A percentile compares a stretch with the other conserved stretches of the same genome.
These are phyloP conservation scores for Triplophysa yarkandensis DNA, from an alignment of 2,797 vertebrate species.

Conservation along the genomic window DNA sequence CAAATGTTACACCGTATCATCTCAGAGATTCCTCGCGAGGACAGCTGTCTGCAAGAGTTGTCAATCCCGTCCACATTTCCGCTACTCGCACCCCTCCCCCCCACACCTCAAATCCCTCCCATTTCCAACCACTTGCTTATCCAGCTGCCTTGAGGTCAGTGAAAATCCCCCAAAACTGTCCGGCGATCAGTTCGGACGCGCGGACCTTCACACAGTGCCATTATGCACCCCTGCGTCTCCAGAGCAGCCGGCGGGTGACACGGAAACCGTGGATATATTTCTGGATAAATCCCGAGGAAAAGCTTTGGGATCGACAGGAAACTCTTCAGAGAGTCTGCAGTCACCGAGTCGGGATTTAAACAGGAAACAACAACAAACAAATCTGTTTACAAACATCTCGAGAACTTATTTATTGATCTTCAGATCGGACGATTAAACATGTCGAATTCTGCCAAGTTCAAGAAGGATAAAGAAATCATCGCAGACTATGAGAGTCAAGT, in stretches of 20 bases:
- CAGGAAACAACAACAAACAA: background rate
- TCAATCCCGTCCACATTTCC: constrained; percentile 65
- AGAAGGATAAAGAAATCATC: constrained; percentile 99
- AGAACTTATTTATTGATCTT: background rate
- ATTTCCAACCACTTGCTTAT: constrained; percentile 55
- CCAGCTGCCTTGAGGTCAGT: constrained; percentile 63
- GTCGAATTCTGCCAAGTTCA: constrained; percentile 89
- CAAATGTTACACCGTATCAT: background rate
- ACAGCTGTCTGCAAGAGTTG: constrained; percentile 53
- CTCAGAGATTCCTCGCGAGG: background rate
- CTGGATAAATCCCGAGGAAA: constrained; percentile 19
- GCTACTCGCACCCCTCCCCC: constrained; percentile 36
- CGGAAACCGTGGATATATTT: background rate
- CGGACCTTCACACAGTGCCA: constrained; percentile 5
- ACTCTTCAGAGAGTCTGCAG: too few species aligned
- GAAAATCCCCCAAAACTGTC: constrained; percentile 30
- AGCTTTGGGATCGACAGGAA: constrained; percentile 17
- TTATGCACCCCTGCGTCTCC: constrained; percentile 12
- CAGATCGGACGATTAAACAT: constrained; percentile 71
- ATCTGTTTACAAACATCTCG: constrained; percentile 8
- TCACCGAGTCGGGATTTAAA: too few species aligned
- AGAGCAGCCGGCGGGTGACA: constrained; percentile 28
- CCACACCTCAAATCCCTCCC: constrained; percentile 46
- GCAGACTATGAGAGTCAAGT: constrained; percentile 97
- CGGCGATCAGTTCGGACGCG: constrained; percentile 19